A percentile compares a stretch with the other conserved stretches of the same genome.
Conservation (phyloP, 30 jellyfish, hydroid and myxozoan genomes). For the Turritopsis rubra region DNA sequence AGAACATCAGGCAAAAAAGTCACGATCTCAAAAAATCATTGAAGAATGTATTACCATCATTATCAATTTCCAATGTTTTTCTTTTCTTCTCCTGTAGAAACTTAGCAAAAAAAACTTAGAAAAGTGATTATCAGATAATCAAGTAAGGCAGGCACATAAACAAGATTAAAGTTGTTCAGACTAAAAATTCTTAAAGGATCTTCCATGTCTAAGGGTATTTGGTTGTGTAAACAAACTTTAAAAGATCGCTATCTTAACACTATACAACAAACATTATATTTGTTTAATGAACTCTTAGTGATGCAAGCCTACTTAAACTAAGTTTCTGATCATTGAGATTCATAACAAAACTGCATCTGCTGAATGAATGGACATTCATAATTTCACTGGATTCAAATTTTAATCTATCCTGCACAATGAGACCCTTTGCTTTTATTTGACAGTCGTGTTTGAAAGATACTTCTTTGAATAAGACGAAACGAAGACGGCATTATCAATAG, state of each 20-base stretch:
- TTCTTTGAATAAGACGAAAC: too few relatives aligned
- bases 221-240: neutral
- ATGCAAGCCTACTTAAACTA: neutral
- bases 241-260: neutral
- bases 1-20: too few relatives aligned
- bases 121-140: too few relatives aligned
- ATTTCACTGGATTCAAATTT: neutral
- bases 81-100: too few relatives aligned
- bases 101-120: too few relatives aligned
- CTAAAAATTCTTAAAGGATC: neutral
- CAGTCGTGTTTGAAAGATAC: too few relatives aligned
- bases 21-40: too few relatives aligned
- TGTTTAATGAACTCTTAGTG: neutral
- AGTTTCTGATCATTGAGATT: neutral
- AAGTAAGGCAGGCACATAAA: too few relatives aligned
- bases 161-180: neutral
- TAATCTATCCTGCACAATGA: neutral
- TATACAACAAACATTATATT: neutral
- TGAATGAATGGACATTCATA: neutral
- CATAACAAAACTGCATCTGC: neutral
- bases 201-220: neutral
- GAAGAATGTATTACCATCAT: too few relatives aligned
- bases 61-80: too few relatives aligned
- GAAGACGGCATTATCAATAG: too few relatives aligned
- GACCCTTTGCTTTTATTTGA: too few relatives aligned